Percentiles rank a stretch among this genome's conserved stretches.
phyloP scores from a whole-genome alignment of 2,888 invertebrate genomes.

The Allolobophora icterica region DNA sequence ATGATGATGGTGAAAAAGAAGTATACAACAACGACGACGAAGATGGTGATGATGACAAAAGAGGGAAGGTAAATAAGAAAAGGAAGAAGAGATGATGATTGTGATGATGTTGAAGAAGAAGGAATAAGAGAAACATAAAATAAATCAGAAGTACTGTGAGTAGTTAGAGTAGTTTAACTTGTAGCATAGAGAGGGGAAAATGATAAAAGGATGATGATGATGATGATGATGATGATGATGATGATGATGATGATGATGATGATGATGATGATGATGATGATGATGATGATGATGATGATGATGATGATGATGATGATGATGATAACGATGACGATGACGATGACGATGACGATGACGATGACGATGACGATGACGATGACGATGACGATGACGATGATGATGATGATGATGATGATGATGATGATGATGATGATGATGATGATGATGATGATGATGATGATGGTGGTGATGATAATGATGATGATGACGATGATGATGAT shows the following conservation, averaged over 20 bases:
- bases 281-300: too few species aligned
- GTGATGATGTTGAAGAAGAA: not conserved
- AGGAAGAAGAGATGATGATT: not conserved
- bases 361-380: too few species aligned
- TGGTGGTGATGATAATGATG: not conserved
- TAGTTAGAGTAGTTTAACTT: too few species aligned
- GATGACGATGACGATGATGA: not conserved
- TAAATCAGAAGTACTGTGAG: too few species aligned
- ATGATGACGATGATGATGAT: too few species aligned
- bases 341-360: not conserved
- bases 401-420: slow-evolving; percentile 12
- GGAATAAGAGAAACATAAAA: not conserved
- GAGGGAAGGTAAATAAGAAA: too few species aligned
- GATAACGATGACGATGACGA: too few species aligned
- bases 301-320: too few species aligned
- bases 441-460: slow-evolving; percentile 27
- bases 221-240: not conserved
- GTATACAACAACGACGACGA: not conserved
- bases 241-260: too few species aligned
- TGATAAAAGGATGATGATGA: too few species aligned
- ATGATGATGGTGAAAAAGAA: slow-evolving; percentile 37
- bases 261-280: too few species aligned
- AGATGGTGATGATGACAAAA: slow-evolving; percentile 22
- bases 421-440: slow-evolving; percentile 29
- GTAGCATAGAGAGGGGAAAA: too few species aligned